Percentiles rank a stretch among this genome's conserved stretches.
Conservation (phyloP, 2,113 vertebrate species). For the Hemibagrus wyckioides region DNA sequence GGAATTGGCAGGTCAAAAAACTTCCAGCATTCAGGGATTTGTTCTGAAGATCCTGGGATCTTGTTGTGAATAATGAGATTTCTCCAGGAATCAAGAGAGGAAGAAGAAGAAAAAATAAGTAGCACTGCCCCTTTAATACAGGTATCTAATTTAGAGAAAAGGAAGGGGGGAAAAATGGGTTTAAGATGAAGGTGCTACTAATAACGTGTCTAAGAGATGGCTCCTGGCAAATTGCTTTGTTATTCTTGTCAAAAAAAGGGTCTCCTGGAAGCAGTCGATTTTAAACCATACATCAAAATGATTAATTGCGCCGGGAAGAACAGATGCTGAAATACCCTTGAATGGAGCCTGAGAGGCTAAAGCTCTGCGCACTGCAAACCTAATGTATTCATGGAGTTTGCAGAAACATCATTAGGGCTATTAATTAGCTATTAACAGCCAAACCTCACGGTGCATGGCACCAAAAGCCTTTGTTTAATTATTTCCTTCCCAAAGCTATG, state of each 20-base stretch:
- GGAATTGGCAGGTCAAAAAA: constrained; percentile 71
- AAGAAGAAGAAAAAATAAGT: constrained; percentile 45
- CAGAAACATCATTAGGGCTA: constrained; percentile 82
- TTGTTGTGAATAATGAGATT: constrained; percentile 72
- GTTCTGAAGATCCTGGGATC: constrained; percentile 68
- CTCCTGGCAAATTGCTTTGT: constrained; percentile 99
- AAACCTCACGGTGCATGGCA: constrained; percentile 40
- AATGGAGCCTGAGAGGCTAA: constrained; percentile 77
- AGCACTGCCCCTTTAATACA: constrained; percentile 72
- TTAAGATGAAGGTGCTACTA: constrained; percentile 86
- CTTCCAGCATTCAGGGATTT: constrained; percentile 73
- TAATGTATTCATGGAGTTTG: constrained; percentile 86
- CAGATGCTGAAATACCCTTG: constrained; percentile 94
- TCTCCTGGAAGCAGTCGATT: constrained; percentile 95
- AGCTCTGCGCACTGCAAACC: constrained; percentile 77
- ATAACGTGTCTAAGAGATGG: constrained; percentile 91
- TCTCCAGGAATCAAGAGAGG: constrained; percentile 66
- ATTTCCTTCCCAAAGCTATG: constrained; percentile 57
- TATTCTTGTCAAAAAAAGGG: constrained; percentile 92
- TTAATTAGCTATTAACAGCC: constrained; percentile 87
- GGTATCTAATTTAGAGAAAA: constrained; percentile 68
- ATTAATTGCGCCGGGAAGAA: constrained; percentile 98
- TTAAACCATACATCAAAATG: constrained; percentile 97
- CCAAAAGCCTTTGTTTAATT: constrained; percentile 50
- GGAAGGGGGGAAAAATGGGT: constrained; percentile 64